Base-by-base conservation (phyloP, 2,888 invertebrate genomes). In the Tinea semifulvella region DNA sequence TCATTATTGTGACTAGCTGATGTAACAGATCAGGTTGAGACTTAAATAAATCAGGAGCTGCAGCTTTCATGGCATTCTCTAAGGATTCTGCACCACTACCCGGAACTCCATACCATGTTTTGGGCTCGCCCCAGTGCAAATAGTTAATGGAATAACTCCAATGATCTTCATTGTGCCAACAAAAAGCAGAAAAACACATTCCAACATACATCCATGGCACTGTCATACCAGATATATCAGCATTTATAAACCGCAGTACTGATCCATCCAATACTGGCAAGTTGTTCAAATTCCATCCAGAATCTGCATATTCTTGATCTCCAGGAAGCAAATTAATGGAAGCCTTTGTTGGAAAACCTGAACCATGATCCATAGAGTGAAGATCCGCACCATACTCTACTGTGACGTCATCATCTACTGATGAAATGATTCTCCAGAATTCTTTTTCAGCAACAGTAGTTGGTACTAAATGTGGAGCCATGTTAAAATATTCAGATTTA, bases 171-270 rank as follows among this genome's bases (percentile, higher is more conserved):
- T 88, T 91, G 60, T 91, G 91, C 91, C 91, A 91, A 57, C 90
- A 91, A 66, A 91, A 91, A 50, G 90, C 89, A 43, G 89, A 87
- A 68, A 91, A 92, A 57, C 90, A 90, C 91, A 92, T 92, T 28
- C 91, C 91, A 47, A 92, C 91, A 74, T 92, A 91, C 83, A 90
- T 89, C 91, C 91, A 91, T 8, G 91, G 91, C 5, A 90, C 87
- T 57, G 82, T 82, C 82, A 82, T 82, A 39, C 91, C 91, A 47
- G 89, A 90, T 57, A 91, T 90, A 56, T 90, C 89, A 46, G 86
- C 87, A 68, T 88, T 87, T 52, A 92, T 89, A 64, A 89, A 88
- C 54, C 85, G 83, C 45, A 91, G 75, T 1, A 91, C 88, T 40
- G 88, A 88, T 43, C 88, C 86, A 52, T 87, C 84, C 42, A 88